Base-by-base conservation (phyloP, 1,140 invertebrate species). In the Chionoecetes opilio region DNA sequence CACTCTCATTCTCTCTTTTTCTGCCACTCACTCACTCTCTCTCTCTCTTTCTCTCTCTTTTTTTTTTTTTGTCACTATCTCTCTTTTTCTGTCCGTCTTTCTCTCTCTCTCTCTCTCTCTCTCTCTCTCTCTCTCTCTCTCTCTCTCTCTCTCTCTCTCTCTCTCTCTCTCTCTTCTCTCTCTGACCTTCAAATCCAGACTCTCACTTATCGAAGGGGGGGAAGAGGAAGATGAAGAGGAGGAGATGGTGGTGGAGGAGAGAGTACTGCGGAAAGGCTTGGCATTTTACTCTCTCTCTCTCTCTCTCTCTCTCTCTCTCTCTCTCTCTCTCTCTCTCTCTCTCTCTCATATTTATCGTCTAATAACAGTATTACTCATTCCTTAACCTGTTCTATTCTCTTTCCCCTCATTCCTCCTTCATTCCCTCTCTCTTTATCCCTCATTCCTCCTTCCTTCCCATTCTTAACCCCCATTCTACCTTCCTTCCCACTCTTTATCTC, bases 281-380 rank as follows among this genome's bases (percentile, higher is more conserved):
- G 46, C 46, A 53, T 53, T 53, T 53, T 17, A 14, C 46, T 53
- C 46, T 53, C 46, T 85, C 82, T 85, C 82, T 85, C 82, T 85
- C 82, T 85, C 31, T 88, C 87, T 88, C 87, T 88, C 87, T 88
- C 87, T 88, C 87, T 88, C 87, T 37, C 87, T 37, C 37, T 37
- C 87, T 37, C 87, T 34, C 86, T 34, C 86, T 34, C 86, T 34
- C 86, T 34, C 31, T 34, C 86, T 34, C n/a, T 26, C 86, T 34
- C n/a, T 35, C 21, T 32, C n/a, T 37, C 34, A 29, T 17, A 86
- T n/a, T 31, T 26, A 11, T 26, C 84, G 9, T 8, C 9, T 21
- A 32, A 31, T 29, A 29, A 32, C 8, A 11, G 31, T 86, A 26
- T 21, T 32, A 11, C 29, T 86, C 9, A 9, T 9, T 86, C n/a